These are phyloP conservation scores for Myotis davidii DNA, from an alignment of 2,113 vertebrate genomes.

Conservation along the genomic window DNA sequence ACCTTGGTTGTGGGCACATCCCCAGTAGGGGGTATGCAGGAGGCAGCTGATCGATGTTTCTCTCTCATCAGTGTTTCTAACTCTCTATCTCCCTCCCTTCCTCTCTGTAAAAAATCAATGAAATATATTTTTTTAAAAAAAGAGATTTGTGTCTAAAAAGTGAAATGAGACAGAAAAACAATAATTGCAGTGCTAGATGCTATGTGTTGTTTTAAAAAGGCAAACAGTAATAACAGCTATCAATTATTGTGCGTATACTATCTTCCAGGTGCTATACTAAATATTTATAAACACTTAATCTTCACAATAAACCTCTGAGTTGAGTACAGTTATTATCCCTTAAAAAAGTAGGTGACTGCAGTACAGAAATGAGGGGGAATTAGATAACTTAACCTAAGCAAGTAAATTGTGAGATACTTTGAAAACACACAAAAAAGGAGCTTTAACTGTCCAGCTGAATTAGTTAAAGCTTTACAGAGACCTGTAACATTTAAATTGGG, in stretches of 20 bases:
- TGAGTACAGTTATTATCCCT: neutral
- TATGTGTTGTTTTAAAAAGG: neutral
- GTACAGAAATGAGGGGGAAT: neutral
- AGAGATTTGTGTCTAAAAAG: neutral
- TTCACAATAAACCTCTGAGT: neutral
- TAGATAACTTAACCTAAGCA: neutral
- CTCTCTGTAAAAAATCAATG: too few species aligned
- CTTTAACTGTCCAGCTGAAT: neutral
- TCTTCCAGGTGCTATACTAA: neutral
- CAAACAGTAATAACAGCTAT: neutral
- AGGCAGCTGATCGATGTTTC: too few species aligned
- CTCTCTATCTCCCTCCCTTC: too few species aligned
- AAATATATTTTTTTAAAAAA: neutral
- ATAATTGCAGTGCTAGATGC: neutral
- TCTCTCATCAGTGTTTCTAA: too few species aligned
- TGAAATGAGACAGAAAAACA: conserved; percentile 2
- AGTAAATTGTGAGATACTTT: neutral
- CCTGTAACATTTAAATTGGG: conserved; percentile 9
- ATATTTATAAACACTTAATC: conserved; percentile 34
- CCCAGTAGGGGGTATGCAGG: too few species aligned
- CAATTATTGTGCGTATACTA: conserved; percentile 27
- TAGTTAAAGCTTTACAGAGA: neutral
- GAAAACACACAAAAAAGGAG: neutral
- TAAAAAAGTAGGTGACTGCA: neutral
- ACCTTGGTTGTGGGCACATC: too few species aligned